Percentiles rank a stretch among this genome's conserved stretches.
Evolutionary conservation across 2,113 vertebrate species (phyloP).

Genomic region (Silurus asotus): DNA sequence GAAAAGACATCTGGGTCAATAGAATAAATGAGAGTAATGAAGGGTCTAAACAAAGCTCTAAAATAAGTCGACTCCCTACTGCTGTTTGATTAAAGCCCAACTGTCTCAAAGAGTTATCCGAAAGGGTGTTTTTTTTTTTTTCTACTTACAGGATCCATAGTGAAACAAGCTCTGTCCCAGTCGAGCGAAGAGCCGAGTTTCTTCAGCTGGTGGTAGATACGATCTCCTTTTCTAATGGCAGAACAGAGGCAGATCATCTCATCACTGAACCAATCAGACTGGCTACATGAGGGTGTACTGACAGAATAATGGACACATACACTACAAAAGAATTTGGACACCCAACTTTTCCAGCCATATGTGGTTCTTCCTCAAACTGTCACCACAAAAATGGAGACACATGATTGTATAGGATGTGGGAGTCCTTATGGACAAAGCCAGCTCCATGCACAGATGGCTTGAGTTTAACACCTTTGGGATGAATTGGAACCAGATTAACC

Average conservation of each 20-base stretch:
- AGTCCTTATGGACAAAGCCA: too few relatives aligned
- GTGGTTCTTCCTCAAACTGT: too few relatives aligned
- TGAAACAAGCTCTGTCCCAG: conserved; percentile 92
- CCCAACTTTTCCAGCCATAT: too few relatives aligned
- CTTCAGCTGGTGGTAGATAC: conserved; percentile 90
- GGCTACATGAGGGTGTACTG: neutral
- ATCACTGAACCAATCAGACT: neutral
- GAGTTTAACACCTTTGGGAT: too few relatives aligned
- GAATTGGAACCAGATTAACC: too few relatives aligned
- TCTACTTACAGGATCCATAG: conserved; percentile 85
- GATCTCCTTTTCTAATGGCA: conserved; percentile 82
- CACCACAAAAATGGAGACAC: too few relatives aligned
- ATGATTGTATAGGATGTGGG: too few relatives aligned
- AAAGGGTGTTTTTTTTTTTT: neutral
- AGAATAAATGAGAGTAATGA: neutral
- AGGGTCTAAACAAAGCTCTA: conserved; percentile 1
- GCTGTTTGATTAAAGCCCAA: neutral
- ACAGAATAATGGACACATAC: neutral
- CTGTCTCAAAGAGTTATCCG: neutral
- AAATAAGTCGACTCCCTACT: neutral
- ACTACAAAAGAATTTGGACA: too few relatives aligned
- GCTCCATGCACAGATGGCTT: too few relatives aligned
- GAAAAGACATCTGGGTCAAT: neutral
- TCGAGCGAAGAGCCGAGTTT: conserved; percentile 88
- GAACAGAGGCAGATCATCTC: neutral